Conservation (phyloP, 92 coral and sea anemone species). For the Phenganax stokvisi region DNA sequence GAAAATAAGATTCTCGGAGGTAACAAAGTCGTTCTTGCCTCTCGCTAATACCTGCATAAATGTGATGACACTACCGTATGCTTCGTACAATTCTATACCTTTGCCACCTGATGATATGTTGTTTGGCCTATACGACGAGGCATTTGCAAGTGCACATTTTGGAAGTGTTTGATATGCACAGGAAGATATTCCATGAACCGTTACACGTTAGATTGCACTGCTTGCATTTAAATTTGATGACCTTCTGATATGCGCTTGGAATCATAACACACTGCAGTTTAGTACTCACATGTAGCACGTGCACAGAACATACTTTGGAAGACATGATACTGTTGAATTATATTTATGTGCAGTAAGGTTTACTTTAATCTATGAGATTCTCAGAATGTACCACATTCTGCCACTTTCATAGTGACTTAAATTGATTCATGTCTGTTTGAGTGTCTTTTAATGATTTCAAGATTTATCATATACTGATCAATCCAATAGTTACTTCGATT, state of each 20-base stretch:
- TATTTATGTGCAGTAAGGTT: too few species aligned
- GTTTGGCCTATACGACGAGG: slow-evolving; percentile 1
- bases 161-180: neutral
- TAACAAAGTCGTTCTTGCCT: slow-evolving; percentile 48
- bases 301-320: neutral
- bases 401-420: too few species aligned
- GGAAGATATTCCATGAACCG: too few species aligned
- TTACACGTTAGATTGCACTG: too few species aligned
- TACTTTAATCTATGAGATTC: too few species aligned
- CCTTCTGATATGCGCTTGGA: neutral
- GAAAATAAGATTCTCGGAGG: slow-evolving; percentile 45
- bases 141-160: neutral
- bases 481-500: slow-evolving; percentile 6
- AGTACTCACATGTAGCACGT: too few species aligned
- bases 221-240: neutral
- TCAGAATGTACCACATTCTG: too few species aligned
- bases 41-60: slow-evolving; percentile 62
- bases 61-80: slow-evolving; percentile 43
- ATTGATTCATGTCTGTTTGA: neutral
- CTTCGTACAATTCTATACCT: slow-evolving; percentile 11
- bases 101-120: neutral
- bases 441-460: slow-evolving; percentile 5
- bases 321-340: neutral
- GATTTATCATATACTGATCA: slow-evolving; percentile 4
- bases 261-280: neutral